phyloP scores from a whole-genome alignment of 1,140 invertebrate species.

The Acyrthosiphon pisum region DNA sequence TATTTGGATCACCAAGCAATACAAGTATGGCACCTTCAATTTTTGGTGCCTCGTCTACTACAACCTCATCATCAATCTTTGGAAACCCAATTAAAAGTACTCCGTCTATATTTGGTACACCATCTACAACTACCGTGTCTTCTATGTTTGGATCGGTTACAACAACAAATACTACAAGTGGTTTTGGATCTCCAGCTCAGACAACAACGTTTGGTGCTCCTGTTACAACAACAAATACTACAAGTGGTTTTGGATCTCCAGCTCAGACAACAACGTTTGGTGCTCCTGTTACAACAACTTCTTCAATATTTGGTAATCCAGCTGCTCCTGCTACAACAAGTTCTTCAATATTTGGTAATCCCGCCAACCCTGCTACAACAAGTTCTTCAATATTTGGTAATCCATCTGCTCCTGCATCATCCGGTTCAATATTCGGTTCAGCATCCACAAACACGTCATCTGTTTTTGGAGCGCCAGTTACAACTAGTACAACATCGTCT shows the following conservation, averaged over 20 bases:
- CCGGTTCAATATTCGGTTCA: constrained; percentile 32
- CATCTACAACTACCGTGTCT: constrained; percentile 2
- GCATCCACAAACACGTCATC: constrained; percentile 19
- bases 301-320: constrained; percentile 26
- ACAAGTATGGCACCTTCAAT: constrained; percentile 9
- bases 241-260: constrained; percentile 24
- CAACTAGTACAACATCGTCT: constrained; percentile 40
- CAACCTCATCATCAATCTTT: constrained; percentile 33
- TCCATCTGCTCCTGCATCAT: neutral
- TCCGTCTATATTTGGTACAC: constrained; percentile 37
- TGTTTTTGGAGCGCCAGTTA: constrained; percentile 27
- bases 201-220: constrained; percentile 27
- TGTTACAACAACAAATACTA: neutral
- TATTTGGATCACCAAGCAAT: constrained; percentile 39
- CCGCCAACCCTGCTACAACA: neutral
- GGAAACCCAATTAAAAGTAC: constrained; percentile 18
- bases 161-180: constrained; percentile 21
- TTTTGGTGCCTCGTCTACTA: neutral
- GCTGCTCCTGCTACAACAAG: neutral
- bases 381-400: constrained; percentile 33
- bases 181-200: constrained; percentile 21
- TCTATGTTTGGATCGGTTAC: constrained; percentile 47
- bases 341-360: constrained; percentile 28
- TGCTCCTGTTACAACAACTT: neutral
- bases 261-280: constrained; percentile 33